Evolutionary conservation across 1,140 invertebrate species (phyloP).

Genomic region (Pogonomyrmex barbatus): DNA sequence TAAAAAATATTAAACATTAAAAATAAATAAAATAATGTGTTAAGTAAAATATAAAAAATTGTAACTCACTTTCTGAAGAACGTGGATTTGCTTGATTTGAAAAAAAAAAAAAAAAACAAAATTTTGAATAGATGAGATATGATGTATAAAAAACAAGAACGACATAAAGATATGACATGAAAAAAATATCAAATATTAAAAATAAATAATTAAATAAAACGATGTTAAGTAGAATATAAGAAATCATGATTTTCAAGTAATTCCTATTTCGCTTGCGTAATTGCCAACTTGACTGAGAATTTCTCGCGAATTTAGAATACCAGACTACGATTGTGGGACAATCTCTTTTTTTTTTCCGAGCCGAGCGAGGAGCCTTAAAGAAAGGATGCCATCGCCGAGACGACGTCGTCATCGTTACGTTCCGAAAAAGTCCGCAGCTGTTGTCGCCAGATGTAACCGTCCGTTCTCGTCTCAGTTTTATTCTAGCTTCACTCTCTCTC

Average conservation of each 20-base stretch:
- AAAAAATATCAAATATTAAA: neutral
- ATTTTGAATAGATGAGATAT: neutral
- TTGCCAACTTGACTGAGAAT: neutral
- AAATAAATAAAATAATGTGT: neutral
- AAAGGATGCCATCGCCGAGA: constrained; percentile 27
- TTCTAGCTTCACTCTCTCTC: neutral
- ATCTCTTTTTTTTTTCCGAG: constrained; percentile 2
- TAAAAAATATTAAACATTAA: no score
- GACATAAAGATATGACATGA: neutral
- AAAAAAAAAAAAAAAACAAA: neutral
- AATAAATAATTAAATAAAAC: constrained; percentile 18
- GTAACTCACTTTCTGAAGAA: no score
- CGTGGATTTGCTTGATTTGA: no score
- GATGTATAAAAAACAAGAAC: neutral
- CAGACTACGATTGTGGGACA: neutral
- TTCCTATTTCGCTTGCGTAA: neutral
- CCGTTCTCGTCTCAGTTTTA: neutral
- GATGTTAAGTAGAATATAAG: neutral
- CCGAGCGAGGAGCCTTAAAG: neutral
- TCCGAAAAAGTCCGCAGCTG: constrained; percentile 47
- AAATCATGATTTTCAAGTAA: neutral
- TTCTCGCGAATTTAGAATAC: neutral
- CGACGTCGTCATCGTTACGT: neutral
- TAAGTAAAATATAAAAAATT: neutral
- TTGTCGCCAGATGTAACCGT: constrained; percentile 16